Base-by-base conservation (phyloP, 2,888 invertebrate genomes). In the Caenorhabditis doughertyi region DNA sequence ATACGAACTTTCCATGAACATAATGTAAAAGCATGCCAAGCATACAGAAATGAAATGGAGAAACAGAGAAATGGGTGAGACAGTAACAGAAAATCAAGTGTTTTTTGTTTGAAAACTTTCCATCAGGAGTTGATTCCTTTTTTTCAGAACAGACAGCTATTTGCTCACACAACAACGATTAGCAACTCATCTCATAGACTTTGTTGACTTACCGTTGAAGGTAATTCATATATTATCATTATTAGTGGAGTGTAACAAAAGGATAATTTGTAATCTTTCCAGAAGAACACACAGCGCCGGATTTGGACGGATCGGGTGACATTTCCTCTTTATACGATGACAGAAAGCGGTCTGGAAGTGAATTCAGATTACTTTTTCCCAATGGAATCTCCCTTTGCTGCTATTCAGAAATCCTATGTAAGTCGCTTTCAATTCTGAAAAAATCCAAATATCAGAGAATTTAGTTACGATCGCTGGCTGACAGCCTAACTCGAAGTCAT, bases 381-480 rank as follows among this genome's bases (percentile, higher is more conserved):
- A 0, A 42, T 64, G 44, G 73, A 72, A 56, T 65, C 67, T 25
- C 65, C 79, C 2, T 74, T 27, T 51, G 67, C 79, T 2, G 25
- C 32, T 16, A 79, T 79, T 44, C 79, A 82, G 35, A 73, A 62
- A 32, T 79, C 73, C 23, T 82, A 73, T 79, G 82, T 79, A 35
- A 47, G 55, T 42, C n/a, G n/a, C n/a, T 11, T 47, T 56, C 16
- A 8, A 2, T 2, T 35, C 27, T 8, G 8, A 3, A 18, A n/a
- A 2, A 18, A 47, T 13, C n/a, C 3, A 16, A 51, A 9, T 18
- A 23, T 58, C 49, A 9, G 16, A 27, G 0, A 16, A 58, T 81
- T 42, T 60, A 81, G 81, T 55, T 81, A 1, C 71, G 81, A 4
- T 67, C 72, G 1, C 47, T 81, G 3, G 76, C 67, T 16, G 81